Conservation (phyloP, 2,888 invertebrate genomes). For the Hyposoter didymator region DNA sequence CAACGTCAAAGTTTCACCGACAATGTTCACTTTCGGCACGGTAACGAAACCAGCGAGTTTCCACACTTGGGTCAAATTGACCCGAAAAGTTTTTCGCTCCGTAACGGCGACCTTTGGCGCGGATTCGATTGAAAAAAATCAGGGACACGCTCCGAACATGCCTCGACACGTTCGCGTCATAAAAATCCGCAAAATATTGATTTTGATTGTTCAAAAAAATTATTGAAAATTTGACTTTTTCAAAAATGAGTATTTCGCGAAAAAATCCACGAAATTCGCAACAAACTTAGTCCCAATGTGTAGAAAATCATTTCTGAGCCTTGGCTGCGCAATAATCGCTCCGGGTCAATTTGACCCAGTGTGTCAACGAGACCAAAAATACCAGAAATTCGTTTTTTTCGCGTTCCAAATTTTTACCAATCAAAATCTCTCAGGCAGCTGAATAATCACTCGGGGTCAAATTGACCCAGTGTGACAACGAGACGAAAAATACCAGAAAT, state of each 20-base stretch:
- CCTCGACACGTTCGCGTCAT: background rate
- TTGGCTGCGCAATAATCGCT: too few species aligned
- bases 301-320: too few species aligned
- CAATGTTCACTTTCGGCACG: constrained; percentile 77
- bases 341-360: too few species aligned
- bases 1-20: constrained; percentile 82
- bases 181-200: background rate
- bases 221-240: background rate
- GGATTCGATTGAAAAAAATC: background rate
- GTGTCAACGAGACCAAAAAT: too few species aligned
- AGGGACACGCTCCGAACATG: background rate
- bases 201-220: background rate
- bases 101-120: background rate
- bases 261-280: too few species aligned
- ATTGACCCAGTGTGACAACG: too few species aligned
- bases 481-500: too few species aligned
- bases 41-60: too few species aligned
- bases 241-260: background rate
- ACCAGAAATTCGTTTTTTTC: background rate
- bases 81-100: background rate
- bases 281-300: too few species aligned
- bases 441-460: too few species aligned
- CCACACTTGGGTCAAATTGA: background rate
- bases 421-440: constrained; percentile 69
- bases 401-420: background rate